These are phyloP conservation scores for Tarsius wallacei DNA, from an alignment of 2,797 vertebrate species.

Conservation along the genomic window DNA sequence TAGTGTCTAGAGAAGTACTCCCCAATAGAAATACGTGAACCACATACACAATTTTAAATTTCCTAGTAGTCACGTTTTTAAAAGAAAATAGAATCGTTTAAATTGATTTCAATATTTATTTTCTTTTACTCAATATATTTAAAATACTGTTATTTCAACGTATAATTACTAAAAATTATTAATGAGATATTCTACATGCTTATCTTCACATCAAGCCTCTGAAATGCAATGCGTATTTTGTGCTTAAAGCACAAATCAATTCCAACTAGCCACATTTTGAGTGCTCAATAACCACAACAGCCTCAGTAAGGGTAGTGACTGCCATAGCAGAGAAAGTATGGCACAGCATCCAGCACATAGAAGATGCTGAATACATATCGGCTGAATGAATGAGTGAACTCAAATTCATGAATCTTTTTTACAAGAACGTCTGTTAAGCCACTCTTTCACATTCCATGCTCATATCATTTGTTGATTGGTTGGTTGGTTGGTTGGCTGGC, in stretches of 20 bases:
- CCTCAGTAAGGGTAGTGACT: background rate
- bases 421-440: background rate
- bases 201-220: background rate
- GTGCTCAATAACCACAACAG: background rate
- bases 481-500: background rate
- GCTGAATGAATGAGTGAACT: background rate
- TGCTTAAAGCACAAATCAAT: background rate
- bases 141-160: constrained; percentile 22
- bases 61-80: background rate
- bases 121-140: background rate
- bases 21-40: background rate
- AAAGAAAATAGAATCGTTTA: background rate
- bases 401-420: background rate
- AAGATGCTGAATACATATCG: background rate
- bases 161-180: constrained; percentile 20
- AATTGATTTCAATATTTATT: background rate
- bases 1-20: background rate
- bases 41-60: background rate
- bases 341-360: background rate
- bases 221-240: background rate
- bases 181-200: background rate
- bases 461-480: background rate
- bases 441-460: background rate
- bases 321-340: background rate
- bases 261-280: background rate